A percentile compares a stretch with the other conserved stretches of the same genome.
Conservation (phyloP, 2,797 vertebrate genomes). For the Poliocrania exsul region DNA sequence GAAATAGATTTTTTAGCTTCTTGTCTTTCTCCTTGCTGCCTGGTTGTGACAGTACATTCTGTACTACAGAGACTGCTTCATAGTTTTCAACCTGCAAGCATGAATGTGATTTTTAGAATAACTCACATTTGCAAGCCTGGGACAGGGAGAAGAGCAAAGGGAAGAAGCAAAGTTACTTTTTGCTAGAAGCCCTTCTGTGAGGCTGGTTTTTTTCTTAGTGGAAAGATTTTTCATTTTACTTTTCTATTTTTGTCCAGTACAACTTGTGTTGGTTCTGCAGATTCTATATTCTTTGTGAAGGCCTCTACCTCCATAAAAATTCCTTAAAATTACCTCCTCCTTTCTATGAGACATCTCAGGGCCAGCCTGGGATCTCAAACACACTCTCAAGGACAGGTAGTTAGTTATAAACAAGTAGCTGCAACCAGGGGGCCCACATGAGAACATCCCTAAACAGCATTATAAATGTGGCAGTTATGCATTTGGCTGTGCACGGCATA, state of each 20-base stretch:
- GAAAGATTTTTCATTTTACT: background rate
- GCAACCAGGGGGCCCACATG: background rate
- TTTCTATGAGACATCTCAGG: background rate
- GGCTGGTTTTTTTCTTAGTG: background rate
- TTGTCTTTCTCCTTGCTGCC: background rate
- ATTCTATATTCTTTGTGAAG: background rate
- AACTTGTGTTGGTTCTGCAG: background rate
- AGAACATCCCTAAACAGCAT: background rate
- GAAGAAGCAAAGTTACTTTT: background rate
- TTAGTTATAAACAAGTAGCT: background rate
- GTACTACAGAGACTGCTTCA: background rate
- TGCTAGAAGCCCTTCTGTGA: background rate
- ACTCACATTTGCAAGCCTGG: fast-evolving
- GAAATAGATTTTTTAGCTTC: background rate
- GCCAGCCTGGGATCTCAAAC: background rate
- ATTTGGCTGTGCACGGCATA: background rate
- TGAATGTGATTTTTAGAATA: background rate
- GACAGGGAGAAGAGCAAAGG: background rate
- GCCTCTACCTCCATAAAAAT: background rate
- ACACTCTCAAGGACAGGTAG: fast-evolving
- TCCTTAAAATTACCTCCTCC: background rate
- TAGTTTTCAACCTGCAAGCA: background rate
- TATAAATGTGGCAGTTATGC: background rate
- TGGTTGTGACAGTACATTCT: background rate
- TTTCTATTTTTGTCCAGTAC: background rate